phyloP scores from a whole-genome alignment of 2,113 vertebrate genomes.

The Gobius niger region DNA sequence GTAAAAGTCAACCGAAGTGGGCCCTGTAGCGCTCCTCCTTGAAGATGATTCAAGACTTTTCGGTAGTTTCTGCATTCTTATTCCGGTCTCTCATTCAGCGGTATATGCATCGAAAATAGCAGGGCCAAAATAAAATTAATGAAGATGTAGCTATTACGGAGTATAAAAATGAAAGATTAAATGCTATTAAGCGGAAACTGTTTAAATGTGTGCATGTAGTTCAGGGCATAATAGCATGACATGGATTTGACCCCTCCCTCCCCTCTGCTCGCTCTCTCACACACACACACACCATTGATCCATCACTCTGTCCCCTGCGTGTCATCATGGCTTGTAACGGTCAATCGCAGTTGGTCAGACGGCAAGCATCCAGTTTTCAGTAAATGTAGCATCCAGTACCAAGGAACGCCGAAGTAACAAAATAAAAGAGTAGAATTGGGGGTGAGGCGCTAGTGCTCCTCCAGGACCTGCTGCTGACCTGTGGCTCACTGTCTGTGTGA shows the following conservation, averaged over 20 bases:
- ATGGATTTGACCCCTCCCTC: constrained; percentile 91
- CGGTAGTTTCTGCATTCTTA: neutral
- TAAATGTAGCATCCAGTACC: constrained; percentile 84
- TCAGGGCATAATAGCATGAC: constrained; percentile 89
- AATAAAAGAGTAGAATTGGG: constrained; percentile 16
- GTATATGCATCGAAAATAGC: neutral
- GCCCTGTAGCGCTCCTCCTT: neutral
- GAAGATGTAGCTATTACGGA: neutral
- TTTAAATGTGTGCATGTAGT: constrained; percentile 77
- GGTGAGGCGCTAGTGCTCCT: constrained; percentile 34
- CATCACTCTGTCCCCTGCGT: constrained; percentile 55
- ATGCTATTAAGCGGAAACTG: constrained; percentile 9
- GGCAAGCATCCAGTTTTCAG: constrained; percentile 87
- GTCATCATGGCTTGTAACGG: constrained; percentile 96
- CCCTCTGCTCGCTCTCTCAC: constrained; percentile 64
- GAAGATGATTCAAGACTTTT: neutral
- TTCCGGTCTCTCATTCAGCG: neutral
- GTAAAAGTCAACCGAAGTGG: neutral
- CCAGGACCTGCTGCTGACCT: constrained; percentile 63
- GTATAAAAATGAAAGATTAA: neutral
- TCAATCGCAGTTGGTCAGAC: constrained; percentile 93
- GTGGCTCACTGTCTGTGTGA: constrained; percentile 48
- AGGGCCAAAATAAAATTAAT: neutral
- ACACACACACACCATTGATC: constrained; percentile 73
- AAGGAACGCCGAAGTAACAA: constrained; percentile 43